A percentile compares a stretch with the other conserved stretches of the same genome.
These are phyloP conservation scores for Amphimallon solstitiale DNA, from an alignment of 2,888 invertebrate genomes.

Conservation along the genomic window DNA sequence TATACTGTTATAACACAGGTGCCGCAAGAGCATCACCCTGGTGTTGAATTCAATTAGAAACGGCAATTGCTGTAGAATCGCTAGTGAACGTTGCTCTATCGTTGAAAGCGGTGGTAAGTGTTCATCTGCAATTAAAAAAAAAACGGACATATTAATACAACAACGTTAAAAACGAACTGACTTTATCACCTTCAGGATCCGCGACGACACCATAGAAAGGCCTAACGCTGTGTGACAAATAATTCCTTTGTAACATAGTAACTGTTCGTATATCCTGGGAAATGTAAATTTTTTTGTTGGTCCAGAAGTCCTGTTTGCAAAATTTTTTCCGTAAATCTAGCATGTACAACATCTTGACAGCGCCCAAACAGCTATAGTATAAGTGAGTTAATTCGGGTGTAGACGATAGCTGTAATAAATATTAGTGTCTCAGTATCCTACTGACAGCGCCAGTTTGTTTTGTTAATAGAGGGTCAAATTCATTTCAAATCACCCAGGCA, in stretches of 20 bases:
- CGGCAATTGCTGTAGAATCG: constrained; percentile 90
- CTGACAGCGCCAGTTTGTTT: too few species aligned
- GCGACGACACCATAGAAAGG: constrained; percentile 59
- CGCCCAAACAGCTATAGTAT: constrained; percentile 58
- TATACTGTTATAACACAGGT: constrained; percentile 66
- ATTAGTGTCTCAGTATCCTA: neutral
- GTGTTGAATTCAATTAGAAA: constrained; percentile 94
- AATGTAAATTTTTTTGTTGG: constrained; percentile 60
- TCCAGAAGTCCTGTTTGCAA: constrained; percentile 66
- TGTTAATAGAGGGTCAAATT: too few species aligned
- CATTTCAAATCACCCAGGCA: too few species aligned
- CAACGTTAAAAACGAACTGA: neutral
- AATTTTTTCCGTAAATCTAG: constrained; percentile 86
- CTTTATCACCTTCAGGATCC: constrained; percentile 13
- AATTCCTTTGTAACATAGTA: constrained; percentile 57
- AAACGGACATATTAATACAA: neutral
- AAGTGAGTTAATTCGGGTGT: constrained; percentile 59
- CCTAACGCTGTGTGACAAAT: constrained; percentile 57
- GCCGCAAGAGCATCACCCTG: constrained; percentile 85
- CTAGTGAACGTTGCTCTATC: constrained; percentile 86
- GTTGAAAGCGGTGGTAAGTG: constrained; percentile 87
- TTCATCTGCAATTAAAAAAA: constrained; percentile 66
- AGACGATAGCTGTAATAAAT: constrained; percentile 49
- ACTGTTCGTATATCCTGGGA: constrained; percentile 53
- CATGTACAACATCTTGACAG: constrained; percentile 73